Conservation (phyloP, 2,113 vertebrate genomes). For the Piliocolobus tephrosceles region DNA sequence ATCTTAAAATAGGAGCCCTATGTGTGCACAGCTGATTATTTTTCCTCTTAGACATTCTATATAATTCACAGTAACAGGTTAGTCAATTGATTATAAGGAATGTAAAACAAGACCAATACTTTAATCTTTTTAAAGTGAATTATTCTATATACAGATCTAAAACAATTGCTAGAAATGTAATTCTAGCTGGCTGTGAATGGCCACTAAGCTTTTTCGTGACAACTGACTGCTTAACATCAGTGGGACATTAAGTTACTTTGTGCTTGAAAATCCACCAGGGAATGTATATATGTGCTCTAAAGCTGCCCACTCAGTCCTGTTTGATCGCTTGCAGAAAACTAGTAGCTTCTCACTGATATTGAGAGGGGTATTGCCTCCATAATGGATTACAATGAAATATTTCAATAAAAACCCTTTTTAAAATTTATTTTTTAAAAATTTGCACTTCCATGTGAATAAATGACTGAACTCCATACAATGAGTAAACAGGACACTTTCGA, state of each 20-base stretch:
- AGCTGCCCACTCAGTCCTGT: not conserved
- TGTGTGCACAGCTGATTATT: not conserved
- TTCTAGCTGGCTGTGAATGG: not conserved
- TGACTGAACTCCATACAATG: not conserved
- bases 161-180: not conserved
- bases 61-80: not conserved
- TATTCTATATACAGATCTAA: not conserved
- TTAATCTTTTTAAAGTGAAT: not conserved
- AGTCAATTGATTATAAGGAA: not conserved
- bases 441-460: not conserved
- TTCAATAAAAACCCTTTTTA: not conserved
- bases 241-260: not conserved
- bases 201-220: not conserved
- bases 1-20: not conserved
- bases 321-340: slow-evolving; percentile 9
- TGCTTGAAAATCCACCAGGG: not conserved
- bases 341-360: not conserved
- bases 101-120: not conserved
- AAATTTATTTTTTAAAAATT: not conserved
- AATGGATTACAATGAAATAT: not conserved
- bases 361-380: not conserved
- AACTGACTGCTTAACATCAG: not conserved
- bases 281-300: not conserved
- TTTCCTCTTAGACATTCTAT: not conserved
- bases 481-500: not conserved